Evolutionary conservation across 2,113 vertebrate species (phyloP).

Genomic region (Paramormyrops kingsleyae): DNA sequence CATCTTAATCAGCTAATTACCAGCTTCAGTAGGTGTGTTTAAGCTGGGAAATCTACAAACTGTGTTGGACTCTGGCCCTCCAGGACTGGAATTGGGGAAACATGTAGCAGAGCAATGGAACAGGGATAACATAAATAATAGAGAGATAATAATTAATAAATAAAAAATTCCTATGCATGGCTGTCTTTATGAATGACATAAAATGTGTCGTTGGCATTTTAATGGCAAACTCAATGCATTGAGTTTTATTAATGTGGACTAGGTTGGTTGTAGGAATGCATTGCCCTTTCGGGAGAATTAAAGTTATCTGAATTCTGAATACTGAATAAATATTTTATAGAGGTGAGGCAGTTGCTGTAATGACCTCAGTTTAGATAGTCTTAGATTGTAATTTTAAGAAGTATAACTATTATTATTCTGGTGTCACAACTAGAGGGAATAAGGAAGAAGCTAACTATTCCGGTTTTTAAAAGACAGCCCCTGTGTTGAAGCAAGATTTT

Average conservation of each 20-base stretch:
- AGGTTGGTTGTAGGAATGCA: neutral
- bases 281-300: neutral
- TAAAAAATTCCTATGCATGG: neutral
- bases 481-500: slow-evolving; percentile 51
- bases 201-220: neutral
- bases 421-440: neutral
- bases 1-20: neutral
- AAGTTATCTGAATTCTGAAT: neutral
- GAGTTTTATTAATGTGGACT: neutral
- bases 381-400: neutral
- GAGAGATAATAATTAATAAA: neutral
- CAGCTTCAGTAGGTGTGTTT: neutral
- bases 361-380: neutral
- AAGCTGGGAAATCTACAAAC: neutral
- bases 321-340: neutral
- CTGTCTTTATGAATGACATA: neutral
- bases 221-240: neutral
- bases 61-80: neutral
- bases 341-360: neutral
- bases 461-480: slow-evolving; percentile 9
- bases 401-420: neutral
- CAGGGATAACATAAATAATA: neutral
- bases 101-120: neutral
- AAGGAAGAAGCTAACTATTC: neutral
- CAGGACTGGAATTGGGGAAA: neutral